phyloP scores from a whole-genome alignment of 2,888 invertebrate genomes.

The Drosophila buzzatii region DNA sequence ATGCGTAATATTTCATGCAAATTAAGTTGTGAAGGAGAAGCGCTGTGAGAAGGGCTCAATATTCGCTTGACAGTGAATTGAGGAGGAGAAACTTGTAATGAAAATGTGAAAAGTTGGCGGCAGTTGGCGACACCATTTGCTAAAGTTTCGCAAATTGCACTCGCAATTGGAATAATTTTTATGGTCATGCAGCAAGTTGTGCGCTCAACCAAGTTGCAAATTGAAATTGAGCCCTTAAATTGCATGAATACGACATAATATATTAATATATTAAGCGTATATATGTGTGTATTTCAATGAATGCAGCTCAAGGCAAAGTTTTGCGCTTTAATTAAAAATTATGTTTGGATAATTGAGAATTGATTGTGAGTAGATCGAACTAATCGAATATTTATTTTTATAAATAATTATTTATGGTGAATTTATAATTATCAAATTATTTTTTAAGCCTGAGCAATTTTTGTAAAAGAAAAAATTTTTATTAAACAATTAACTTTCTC shows the following conservation, averaged over 20 bases:
- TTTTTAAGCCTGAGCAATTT: no score
- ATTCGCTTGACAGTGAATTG: constrained; percentile 6
- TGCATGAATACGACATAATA: neutral
- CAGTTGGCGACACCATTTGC: constrained; percentile 41
- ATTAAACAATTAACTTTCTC: no score
- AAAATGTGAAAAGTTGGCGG: constrained; percentile 38
- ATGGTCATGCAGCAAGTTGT: constrained; percentile 23
- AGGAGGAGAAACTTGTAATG: constrained; percentile 31
- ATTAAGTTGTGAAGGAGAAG: constrained; percentile 17
- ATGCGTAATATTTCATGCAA: constrained; percentile 20
- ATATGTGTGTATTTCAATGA: no score
- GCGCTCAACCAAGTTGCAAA: constrained; percentile 12
- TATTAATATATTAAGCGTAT: neutral
- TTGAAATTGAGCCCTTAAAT: constrained; percentile 24
- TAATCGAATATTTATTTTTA: no score
- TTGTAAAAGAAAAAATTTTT: no score
- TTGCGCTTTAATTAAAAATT: no score
- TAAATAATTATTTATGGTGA: no score
- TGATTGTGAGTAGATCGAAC: no score
- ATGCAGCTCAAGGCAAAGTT: no score
- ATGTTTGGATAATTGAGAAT: neutral
- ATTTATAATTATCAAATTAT: no score
- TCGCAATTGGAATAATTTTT: constrained; percentile 37
- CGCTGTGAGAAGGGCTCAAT: neutral
- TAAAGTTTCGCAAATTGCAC: constrained; percentile 35